Conservation (phyloP, 2,888 invertebrate genomes). For the Priocnemis perturbator region DNA sequence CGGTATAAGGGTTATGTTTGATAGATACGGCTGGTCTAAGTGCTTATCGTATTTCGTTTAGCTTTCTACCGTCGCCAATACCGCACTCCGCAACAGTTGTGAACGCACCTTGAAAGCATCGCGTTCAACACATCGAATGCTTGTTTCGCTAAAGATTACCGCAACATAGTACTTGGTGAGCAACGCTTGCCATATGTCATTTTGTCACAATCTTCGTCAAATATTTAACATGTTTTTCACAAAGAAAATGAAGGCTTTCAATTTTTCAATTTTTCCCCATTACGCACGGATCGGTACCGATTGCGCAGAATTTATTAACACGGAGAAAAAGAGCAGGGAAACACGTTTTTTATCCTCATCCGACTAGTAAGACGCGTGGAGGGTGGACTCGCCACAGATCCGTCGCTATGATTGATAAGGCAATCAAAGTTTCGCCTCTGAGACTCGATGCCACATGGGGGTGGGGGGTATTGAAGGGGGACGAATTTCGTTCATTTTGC, state of each 20-base stretch:
- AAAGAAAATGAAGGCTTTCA: no score
- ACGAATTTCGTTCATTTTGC: constrained; percentile 48
- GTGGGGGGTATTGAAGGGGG: constrained; percentile 14
- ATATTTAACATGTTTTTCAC: background rate
- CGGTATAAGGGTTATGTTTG: constrained; percentile 73
- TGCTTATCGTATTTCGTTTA: constrained; percentile 74
- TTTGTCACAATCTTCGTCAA: background rate
- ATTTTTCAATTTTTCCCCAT: no score
- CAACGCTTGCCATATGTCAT: background rate
- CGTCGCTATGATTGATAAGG: constrained; percentile 52
- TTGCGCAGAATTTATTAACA: no score
- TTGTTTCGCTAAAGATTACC: no score
- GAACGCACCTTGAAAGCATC: constrained; percentile 47
- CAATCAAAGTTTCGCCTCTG: constrained; percentile 50
- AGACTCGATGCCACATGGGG: constrained; percentile 15
- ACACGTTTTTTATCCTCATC: no score
- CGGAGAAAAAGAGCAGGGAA: no score
- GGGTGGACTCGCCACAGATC: constrained; percentile 14
- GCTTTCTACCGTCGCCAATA: constrained; percentile 25
- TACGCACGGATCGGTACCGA: no score
- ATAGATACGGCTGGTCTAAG: constrained; percentile 72
- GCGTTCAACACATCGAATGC: constrained; percentile 13
- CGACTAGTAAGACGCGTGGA: background rate
- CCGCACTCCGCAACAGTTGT: constrained; percentile 40
- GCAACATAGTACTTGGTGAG: no score